Base-by-base conservation (phyloP, 35 echinoderm and acorn worm genomes). In the Ptychodera flava region DNA sequence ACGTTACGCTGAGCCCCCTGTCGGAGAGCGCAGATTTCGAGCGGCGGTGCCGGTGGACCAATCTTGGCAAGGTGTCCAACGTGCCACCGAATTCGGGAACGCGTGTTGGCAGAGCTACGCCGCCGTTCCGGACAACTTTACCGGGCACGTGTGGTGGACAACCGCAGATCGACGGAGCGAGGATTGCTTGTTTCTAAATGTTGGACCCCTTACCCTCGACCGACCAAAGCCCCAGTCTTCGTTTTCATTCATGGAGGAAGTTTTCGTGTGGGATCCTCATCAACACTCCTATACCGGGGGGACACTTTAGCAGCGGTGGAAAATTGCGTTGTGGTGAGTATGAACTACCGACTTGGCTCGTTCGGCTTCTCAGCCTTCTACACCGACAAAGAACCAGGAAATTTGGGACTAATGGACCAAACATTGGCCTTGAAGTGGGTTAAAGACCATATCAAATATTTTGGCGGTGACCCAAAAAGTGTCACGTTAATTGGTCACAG, bases 241-340 rank as follows among this genome's bases (percentile, higher is more conserved):
- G 87, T 98, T 0, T 98, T 92, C 90, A 98, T 98, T 80, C 93
- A 91, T 38, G 95, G 95, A 14, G 95, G 95, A 64, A 87, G 89
- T 0, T 98, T 92, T 79, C 88, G 86, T 35, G 36, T 37, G 28
- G 95, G 92, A 27, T 81, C 80, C 30, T 93, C 95, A 1, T 91
- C 92, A 14, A 79, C 93, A 27, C 88, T 85, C 16, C 83, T 98
- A 12, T 98, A 97, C 37, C 90, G 93, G 80, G 92, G 95, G 16
- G 86, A 87, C 31, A 89, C 79, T 35, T 36, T 98, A 81, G 83
- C 92, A 27, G 90, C 95, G 0, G 91, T 88, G 53, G 86, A 92
- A 79, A 84, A 89, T 27, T 85, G 94, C 31, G 84, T 98, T 16
- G 92, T 98, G 31, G 95, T 98, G 0, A 92, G 89, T 1, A 94